Percentiles rank a stretch among this genome's conserved stretches.
Conservation (phyloP, 2,113 vertebrate species). For the Psilopogon haemacephalus region DNA sequence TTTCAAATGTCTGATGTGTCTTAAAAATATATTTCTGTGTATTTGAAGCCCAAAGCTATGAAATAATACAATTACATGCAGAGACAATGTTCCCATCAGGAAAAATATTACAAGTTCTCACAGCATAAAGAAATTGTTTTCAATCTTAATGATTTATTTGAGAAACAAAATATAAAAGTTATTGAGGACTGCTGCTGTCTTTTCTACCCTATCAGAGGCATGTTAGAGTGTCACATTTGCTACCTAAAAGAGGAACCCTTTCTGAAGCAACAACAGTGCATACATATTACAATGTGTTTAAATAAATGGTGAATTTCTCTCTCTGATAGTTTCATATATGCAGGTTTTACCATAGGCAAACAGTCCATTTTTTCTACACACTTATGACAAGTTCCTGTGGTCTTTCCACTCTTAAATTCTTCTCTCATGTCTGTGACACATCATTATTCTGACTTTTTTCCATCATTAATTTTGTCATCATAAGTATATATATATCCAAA, state of each 20-base stretch:
- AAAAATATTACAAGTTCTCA: neutral
- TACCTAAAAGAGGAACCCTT: neutral
- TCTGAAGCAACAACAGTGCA: neutral
- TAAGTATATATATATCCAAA: neutral
- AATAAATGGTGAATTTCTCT: neutral
- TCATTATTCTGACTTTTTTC: neutral
- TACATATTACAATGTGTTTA: neutral
- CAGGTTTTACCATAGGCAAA: neutral
- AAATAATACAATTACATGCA: neutral
- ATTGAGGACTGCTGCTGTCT: neutral
- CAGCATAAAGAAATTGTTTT: neutral
- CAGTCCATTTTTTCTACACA: neutral
- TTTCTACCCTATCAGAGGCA: neutral
- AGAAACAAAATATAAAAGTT: neutral
- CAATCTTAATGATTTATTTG: neutral
- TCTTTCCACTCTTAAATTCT: neutral
- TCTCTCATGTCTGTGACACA: neutral
- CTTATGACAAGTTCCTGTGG: neutral
- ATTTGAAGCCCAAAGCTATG: neutral
- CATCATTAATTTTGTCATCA: neutral
- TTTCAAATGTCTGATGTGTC: neutral
- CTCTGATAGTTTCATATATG: neutral
- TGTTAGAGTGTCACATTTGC: neutral
- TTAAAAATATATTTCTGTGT: neutral
- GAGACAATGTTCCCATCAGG: neutral